A percentile compares a stretch with the other conserved stretches of the same genome.
Conservation (phyloP, 2,113 vertebrate species). For the Chelonoidis abingdonii region DNA sequence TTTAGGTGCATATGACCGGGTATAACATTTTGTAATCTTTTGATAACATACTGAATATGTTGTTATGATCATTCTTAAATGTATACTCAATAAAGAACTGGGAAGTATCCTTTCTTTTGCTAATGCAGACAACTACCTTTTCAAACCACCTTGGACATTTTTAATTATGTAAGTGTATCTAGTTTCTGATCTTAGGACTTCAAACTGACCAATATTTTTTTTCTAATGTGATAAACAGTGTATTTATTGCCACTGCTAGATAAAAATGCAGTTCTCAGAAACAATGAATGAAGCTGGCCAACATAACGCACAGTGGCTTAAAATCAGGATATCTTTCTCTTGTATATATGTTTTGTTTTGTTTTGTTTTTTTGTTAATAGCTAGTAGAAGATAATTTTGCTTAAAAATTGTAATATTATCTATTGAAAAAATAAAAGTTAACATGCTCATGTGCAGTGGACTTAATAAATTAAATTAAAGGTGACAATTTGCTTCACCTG, state of each 20-base stretch:
- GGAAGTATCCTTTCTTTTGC: conserved; percentile 66
- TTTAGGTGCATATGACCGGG: conserved; percentile 74
- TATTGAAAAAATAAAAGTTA: conserved; percentile 32
- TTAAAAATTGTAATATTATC: neutral
- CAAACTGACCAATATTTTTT: conserved; percentile 65
- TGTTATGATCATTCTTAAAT: conserved; percentile 72
- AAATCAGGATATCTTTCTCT: conserved; percentile 23
- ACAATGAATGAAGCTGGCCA: conserved; percentile 69
- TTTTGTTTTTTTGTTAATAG: neutral
- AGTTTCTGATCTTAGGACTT: conserved; percentile 62
- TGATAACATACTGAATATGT: conserved; percentile 67
- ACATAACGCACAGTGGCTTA: conserved; percentile 47
- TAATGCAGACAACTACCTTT: conserved; percentile 59
- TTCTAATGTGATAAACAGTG: conserved; percentile 57
- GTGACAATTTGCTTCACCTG: neutral
- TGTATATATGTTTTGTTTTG: neutral
- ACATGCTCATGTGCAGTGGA: neutral
- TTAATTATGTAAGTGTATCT: conserved; percentile 60
- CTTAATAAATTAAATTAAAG: conserved; percentile 7
- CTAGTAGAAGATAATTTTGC: neutral
- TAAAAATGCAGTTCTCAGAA: conserved; percentile 76
- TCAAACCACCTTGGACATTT: conserved; percentile 65
- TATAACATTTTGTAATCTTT: conserved; percentile 68
- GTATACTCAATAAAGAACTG: conserved; percentile 72
- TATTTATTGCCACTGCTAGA: conserved; percentile 72